Base-by-base conservation (phyloP, 1,140 invertebrate genomes). In the Goniozus legneri region DNA sequence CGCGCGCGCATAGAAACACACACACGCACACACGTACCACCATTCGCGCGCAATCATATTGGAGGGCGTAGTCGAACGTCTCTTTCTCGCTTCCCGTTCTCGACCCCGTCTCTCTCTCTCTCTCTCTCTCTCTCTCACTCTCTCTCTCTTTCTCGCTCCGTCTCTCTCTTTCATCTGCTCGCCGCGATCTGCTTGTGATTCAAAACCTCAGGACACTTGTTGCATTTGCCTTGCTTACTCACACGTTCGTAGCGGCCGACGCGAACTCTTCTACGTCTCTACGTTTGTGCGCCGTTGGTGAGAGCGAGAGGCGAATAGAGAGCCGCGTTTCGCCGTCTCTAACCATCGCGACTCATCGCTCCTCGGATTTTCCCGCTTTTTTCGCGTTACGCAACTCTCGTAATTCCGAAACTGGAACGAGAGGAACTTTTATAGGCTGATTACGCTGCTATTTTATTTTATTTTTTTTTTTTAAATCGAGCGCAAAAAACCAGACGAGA, bases 131-230 rank as follows among this genome's bases (percentile, higher is more conserved):
- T 39, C 33, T 53, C 32, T 54, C 54, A 52, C 51, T 57, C 34
- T 44, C 20, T 55, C 53, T 56, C 45, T 53, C 59, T 53, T 45
- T 47, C 47, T 54, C 54, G 44, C 27, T 44, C 22, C 43, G 36
- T 54, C 50, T 53, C 50, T 50, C 56, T 43, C 48, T 52, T 56
- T 60, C 65, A 61, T 56, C 54, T 59, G 38, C 55, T 59, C 62
- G 60, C 53, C 62, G 58, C 69, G 67, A 76, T 75, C 72, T 75
- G 69, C 74, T 76, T 75, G 74, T 73, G 72, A 75, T 75, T 76
- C 73, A 75, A 76, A 75, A 73, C 70, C 71, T 75, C 69, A 69
- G 73, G 71, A 75, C 71, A 75, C 74, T 75, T 75, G 71, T 76
- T 76, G 73, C 73, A 67, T n/a, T n/a, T n/a, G n/a, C n/a, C n/a